Conservation (phyloP, 2,113 vertebrate species). For the Catharus bicknelli region DNA sequence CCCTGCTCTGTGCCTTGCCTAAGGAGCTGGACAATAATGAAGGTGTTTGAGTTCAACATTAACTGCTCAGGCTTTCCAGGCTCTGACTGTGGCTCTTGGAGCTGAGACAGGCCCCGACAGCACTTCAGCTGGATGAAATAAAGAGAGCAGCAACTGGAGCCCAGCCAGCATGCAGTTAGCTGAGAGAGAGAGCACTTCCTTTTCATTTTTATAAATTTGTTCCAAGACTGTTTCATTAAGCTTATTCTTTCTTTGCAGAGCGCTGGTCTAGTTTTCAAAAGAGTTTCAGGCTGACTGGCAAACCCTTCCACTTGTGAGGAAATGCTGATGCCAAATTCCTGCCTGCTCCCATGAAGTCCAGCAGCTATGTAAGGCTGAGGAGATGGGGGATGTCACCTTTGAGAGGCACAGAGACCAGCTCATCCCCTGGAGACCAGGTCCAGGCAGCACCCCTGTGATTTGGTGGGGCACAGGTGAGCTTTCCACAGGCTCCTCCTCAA, state of each 20-base stretch:
- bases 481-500: not conserved
- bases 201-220: constrained; percentile 27
- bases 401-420: not conserved
- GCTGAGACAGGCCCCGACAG: not conserved
- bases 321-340: not conserved
- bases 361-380: not conserved
- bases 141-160: constrained; percentile 30
- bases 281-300: not conserved
- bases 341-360: fast-evolving
- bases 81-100: constrained; percentile 2
- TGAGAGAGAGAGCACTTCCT: not conserved
- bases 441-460: not conserved
- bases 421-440: not conserved
- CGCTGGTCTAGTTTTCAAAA: not conserved
- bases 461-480: not conserved
- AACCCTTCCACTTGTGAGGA: not conserved
- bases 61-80: not conserved
- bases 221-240: constrained; percentile 28
- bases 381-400: not conserved
- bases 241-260: not conserved
- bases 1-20: not conserved
- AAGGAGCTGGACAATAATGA: not conserved
- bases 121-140: constrained; percentile 41
- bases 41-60: not conserved
- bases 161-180: constrained; percentile 40